Base-by-base conservation (phyloP, 2,113 vertebrate species). In the Eolophus roseicapilla region DNA sequence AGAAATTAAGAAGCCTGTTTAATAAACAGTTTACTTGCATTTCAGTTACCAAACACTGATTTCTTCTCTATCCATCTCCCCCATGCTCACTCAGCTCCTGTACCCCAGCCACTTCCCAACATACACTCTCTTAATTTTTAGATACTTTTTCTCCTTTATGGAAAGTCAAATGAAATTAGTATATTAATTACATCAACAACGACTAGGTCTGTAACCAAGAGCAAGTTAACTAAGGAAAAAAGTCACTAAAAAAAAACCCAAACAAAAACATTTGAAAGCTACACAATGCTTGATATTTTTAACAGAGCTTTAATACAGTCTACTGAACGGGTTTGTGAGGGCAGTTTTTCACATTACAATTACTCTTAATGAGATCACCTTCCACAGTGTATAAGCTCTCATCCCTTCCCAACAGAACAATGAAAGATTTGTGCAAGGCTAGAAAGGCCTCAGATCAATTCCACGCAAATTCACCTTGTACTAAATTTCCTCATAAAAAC, bases 1-100 rank as follows among this genome's bases (percentile, higher is more conserved):
- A 97, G 97, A 98, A 99, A 98, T 98, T 97, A 98, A 98, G 97
- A 98, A 95, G 95, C 82, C 95, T 96, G 88, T 68, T 96, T 97
- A 98, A 97, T 97, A 97, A 98, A 98, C 78, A 98, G 98, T 98
- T 98, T 98, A 94, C 86, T 92, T 89, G 60, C 96, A 97, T 97
- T 98, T 95, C 70, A 97, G 97, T 97, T 97, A 97, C 75, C 46
- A 93, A 92, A 88, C 37, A 87, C 12, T 4, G 11, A 20, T 77
- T 95, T 88, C 15, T 79, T 59, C 33, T 78, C 33, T 65, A 57
- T n/a, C 35, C 29, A 7, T 14, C 41, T 8, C 25, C 3, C 5
- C 3, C 33, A 17, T 1, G 1, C 53, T 60, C 47, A 49, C 14
- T 69, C 29, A 65, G 39, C 8, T 82, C 73, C 47, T 19, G 11